Conservation (phyloP, 92 coral and sea anemone species). For the Desmophyllum pertusum region DNA sequence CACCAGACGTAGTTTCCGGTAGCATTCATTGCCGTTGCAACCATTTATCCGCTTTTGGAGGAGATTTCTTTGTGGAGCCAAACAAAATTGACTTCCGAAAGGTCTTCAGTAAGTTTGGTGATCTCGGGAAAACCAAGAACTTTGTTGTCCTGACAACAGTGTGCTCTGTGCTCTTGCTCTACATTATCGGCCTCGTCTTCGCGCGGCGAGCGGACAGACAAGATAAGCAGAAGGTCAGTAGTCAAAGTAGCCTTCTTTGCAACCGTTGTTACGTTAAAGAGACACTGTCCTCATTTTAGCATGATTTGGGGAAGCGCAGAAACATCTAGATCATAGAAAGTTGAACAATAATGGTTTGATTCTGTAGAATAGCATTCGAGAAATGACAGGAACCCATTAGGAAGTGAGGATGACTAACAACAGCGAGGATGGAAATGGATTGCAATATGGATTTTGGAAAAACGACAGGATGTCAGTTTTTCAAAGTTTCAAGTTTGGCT, state of each 20-base stretch:
- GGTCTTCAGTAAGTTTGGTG: constrained; percentile 61
- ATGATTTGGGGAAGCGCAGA: too few species aligned
- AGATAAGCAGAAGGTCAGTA: constrained; percentile 75
- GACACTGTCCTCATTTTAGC: too few species aligned
- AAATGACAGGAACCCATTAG: too few species aligned
- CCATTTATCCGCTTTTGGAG: constrained; percentile 83
- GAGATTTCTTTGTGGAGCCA: constrained; percentile 81
- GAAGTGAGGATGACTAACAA: too few species aligned
- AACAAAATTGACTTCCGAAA: constrained; percentile 65
- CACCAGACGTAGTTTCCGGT: constrained; percentile 46
- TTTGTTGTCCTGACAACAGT: constrained; percentile 78
- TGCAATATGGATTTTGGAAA: too few species aligned
- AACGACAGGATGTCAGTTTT: too few species aligned
- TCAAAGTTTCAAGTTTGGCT: too few species aligned
- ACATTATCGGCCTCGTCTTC: constrained; percentile 64
- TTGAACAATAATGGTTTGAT: too few species aligned
- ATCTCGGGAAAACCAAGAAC: constrained; percentile 64
- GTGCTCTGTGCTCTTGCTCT: constrained; percentile 69
- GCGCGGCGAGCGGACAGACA: constrained; percentile 76
- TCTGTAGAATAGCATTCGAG: too few species aligned
- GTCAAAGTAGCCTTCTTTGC: not conserved
- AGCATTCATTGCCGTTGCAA: constrained; percentile 69
- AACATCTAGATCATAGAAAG: too few species aligned
- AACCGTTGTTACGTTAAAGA: not conserved
- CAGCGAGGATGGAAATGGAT: too few species aligned